A percentile compares a stretch with the other conserved stretches of the same genome.
phyloP scores from a whole-genome alignment of 1,140 invertebrate genomes.

The Eubasilissa regina region DNA sequence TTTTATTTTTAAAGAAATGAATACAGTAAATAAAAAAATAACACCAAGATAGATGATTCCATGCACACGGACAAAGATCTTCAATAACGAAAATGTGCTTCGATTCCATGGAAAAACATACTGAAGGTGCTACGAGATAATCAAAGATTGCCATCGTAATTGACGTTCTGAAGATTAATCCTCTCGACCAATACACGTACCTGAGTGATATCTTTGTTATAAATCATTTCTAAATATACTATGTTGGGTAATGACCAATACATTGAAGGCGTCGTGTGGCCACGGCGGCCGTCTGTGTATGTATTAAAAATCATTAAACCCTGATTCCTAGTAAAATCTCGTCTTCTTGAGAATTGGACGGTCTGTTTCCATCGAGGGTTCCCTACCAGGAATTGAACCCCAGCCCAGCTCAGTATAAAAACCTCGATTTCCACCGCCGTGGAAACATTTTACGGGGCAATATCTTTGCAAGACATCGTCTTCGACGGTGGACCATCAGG shows the following conservation, averaged over 20 bases:
- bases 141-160: constrained; percentile 38
- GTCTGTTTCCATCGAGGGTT: constrained; percentile 56
- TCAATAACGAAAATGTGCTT: neutral
- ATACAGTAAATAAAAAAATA: too few relatives aligned
- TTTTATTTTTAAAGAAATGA: too few relatives aligned
- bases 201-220: constrained; percentile 22
- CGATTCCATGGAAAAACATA: constrained; percentile 21
- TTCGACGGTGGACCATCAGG: constrained; percentile 20
- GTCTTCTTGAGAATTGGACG: constrained; percentile 57
- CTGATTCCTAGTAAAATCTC: constrained; percentile 59
- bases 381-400: constrained; percentile 60
- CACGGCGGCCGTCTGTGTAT: constrained; percentile 1
- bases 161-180: constrained; percentile 32
- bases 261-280: constrained; percentile 13
- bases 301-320: constrained; percentile 60
- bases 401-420: constrained; percentile 57
- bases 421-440: constrained; percentile 58
- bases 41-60: too few relatives aligned
- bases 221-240: constrained; percentile 25
- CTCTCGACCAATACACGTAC: neutral
- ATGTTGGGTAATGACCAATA: constrained; percentile 15
- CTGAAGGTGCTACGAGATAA: constrained; percentile 15
- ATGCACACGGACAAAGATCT: neutral
- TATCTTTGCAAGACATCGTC: constrained; percentile 61
- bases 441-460: constrained; percentile 58